phyloP scores from a whole-genome alignment of 2,113 vertebrate species.

The Callocephalon fimbriatum region DNA sequence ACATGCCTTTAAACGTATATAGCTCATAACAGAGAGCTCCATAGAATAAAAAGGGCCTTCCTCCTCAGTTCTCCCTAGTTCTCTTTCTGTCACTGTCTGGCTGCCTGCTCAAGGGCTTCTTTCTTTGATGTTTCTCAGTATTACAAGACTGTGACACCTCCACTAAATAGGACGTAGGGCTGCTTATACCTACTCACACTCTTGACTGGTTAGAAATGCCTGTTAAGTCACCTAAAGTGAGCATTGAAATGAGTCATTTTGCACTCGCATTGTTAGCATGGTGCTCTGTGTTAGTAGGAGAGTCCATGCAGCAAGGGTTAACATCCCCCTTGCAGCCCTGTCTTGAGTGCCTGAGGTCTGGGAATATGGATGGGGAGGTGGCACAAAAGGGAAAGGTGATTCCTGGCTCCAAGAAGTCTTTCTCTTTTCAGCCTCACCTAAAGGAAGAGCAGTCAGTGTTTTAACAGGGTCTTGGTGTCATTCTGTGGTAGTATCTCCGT shows the following conservation, averaged over 20 bases:
- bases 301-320: neutral
- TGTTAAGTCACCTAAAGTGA: fast-evolving
- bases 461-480: fast-evolving
- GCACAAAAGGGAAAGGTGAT: neutral
- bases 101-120: neutral
- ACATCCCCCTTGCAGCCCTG: neutral
- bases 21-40: neutral
- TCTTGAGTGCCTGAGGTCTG: neutral
- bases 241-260: fast-evolving
- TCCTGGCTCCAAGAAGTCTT: neutral
- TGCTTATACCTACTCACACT: neutral
- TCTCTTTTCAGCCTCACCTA: neutral
- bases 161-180: too few relatives aligned
- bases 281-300: neutral
- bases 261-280: fast-evolving
- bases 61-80: neutral
- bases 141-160: neutral
- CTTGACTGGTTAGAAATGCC: neutral
- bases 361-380: neutral
- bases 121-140: neutral
- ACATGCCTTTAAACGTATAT: neutral
- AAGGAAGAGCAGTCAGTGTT: neutral
- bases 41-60: neutral
- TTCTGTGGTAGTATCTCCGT: fast-evolving
- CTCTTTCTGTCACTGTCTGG: neutral